Base-by-base conservation (phyloP, 2,797 vertebrate genomes). In the Todus mexicanus region DNA sequence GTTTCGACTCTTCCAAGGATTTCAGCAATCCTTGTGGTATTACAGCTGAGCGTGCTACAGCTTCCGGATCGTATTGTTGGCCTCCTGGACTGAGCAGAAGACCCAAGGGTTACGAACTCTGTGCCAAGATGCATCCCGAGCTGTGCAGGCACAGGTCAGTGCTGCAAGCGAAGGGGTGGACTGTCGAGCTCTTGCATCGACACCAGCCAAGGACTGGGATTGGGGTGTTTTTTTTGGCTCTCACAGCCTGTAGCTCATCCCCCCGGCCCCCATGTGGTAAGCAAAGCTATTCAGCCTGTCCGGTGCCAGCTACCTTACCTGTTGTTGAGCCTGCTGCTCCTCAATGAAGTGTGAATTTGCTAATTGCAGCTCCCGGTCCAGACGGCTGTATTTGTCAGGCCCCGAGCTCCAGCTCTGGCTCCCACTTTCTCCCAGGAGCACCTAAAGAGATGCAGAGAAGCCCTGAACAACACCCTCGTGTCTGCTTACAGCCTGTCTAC, bases 321-420 rank as follows among this genome's bases (percentile, higher is more conserved):
- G 99, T 84, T 99, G 99, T 91, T 99, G 99, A 2, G 97, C 97
- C 79, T 99, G 99, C 94, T 99, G 99, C 79, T 99, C 99, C 74
- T 99, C 99, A 2, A 99, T 98, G 92, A 99, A 99, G 82, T 99
- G 98, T 43, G 98, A 98, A 96, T 99, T 99, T 70, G 98, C 99
- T 16, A 97, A 97, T 74, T 99, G 98, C 72, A 99, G 97, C 72
- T 99, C 98, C 8, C 94, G 97, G 94, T 99, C 99, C 48, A 99
- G 96, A 12, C 98, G 98, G n/a, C 96, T 96, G 45, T 98, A 99
- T 78, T 98, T 98, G 88, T 99, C 98, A 8, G 93, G 65, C 65
- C 97, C 97, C 12, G 97, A 75, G 94, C 98, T 98, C 99, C 98
- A 99, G 74, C 97, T 98, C 93, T 98, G 98, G 91, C 97, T 97